Conservation (phyloP, 2,888 invertebrate species). For the Acronicta alni region DNA sequence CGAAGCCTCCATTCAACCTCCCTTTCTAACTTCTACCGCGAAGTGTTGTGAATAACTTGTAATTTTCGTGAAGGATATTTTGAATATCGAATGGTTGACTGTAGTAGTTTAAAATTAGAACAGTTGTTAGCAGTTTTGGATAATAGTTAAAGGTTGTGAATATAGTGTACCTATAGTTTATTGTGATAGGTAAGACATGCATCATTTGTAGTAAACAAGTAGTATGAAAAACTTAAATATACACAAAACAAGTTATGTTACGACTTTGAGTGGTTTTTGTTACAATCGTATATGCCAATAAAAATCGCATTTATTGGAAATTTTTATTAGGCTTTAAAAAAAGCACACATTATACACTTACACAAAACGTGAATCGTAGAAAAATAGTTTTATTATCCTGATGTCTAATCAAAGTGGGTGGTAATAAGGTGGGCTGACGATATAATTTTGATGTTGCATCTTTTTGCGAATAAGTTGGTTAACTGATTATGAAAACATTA, state of each 20-base stretch:
- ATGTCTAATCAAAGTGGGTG: too few species aligned
- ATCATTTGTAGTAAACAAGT: not conserved
- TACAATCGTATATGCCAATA: too few species aligned
- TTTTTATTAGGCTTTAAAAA: too few species aligned
- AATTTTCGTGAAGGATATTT: constrained; percentile 26
- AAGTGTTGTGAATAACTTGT: constrained; percentile 54
- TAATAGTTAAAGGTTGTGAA: constrained; percentile 35
- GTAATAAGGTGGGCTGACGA: too few species aligned
- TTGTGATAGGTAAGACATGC: constrained; percentile 39
- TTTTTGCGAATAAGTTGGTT: too few species aligned
- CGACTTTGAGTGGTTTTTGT: too few species aligned
- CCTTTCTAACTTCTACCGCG: constrained; percentile 47
- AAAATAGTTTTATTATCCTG: too few species aligned
- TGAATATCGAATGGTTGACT: constrained; percentile 20
- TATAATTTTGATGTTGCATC: too few species aligned
- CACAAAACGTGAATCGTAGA: too few species aligned
- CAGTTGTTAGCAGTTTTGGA: constrained; percentile 30
- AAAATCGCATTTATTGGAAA: too few species aligned
- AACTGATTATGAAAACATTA: not conserved
- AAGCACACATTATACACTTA: too few species aligned
- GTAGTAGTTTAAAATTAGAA: constrained; percentile 17
- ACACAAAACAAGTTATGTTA: too few species aligned
- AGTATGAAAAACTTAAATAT: not conserved
- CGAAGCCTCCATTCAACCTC: constrained; percentile 58
- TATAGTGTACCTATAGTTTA: constrained; percentile 24